A percentile compares a stretch with the other conserved stretches of the same genome.
phyloP scores from a whole-genome alignment of 1,140 invertebrate species.

The Drosophila setifemur region DNA sequence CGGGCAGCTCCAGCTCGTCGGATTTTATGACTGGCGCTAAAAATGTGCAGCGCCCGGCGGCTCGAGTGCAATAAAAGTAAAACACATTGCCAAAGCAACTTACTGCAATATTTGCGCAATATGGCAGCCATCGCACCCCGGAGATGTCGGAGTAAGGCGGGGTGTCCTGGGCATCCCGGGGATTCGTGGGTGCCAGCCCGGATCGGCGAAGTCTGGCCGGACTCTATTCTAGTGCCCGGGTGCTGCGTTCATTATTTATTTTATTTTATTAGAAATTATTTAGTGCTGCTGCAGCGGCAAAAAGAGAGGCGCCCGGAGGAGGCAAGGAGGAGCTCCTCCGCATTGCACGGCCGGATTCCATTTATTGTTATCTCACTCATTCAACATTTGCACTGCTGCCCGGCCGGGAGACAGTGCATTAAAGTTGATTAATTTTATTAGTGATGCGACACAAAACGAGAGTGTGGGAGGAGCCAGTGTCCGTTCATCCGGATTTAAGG shows the following conservation, averaged over 20 bases:
- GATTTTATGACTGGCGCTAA: conserved; percentile 76
- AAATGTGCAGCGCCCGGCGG: conserved; percentile 75
- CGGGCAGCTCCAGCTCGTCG: conserved; percentile 52
- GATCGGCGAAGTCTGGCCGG: conserved; percentile 30
- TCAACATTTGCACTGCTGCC: conserved; percentile 47
- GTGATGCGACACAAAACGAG: conserved; percentile 17
- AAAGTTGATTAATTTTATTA: conserved; percentile 80
- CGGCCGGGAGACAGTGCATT: conserved; percentile 53
- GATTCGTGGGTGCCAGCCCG: conserved; percentile 31
- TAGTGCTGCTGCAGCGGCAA: conserved; percentile 49
- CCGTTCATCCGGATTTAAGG: conserved; percentile 21
- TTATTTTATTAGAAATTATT: conserved; percentile 82
- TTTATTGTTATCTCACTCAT: conserved; percentile 78
- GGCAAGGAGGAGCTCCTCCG: conserved; percentile 8
- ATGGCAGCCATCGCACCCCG: conserved; percentile 34
- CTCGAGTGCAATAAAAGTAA: conserved; percentile 80
- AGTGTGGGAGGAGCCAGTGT: too few species aligned
- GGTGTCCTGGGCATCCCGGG: neutral
- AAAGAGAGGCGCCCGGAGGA: neutral
- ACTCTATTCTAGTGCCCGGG: neutral
- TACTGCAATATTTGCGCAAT: conserved; percentile 79
- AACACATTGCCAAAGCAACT: conserved; percentile 79
- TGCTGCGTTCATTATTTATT: conserved; percentile 78
- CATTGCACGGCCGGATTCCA: conserved; percentile 60
- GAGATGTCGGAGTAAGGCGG: neutral